phyloP scores from a whole-genome alignment of 2,113 vertebrate genomes.

The Morone saxatilis region DNA sequence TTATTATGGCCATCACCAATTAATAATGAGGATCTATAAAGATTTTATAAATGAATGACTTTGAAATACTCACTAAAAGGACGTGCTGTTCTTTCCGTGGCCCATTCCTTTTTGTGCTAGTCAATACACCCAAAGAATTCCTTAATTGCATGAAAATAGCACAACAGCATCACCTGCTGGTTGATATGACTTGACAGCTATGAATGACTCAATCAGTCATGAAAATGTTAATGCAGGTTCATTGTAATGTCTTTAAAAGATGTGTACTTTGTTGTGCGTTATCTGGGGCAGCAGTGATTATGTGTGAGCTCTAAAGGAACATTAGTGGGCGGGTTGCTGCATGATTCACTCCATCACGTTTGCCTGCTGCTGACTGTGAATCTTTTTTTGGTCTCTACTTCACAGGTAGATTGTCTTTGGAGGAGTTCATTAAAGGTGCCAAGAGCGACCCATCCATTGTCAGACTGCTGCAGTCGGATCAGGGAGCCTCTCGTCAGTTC shows the following conservation, averaged over 20 bases:
- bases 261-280: not conserved
- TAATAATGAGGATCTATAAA: not conserved
- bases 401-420: slow-evolving; percentile 93
- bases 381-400: slow-evolving; percentile 6
- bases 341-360: not conserved
- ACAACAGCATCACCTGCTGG: slow-evolving; percentile 49
- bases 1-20: not conserved
- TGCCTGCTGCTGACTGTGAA: not conserved
- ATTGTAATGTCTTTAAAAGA: not conserved
- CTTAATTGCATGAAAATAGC: not conserved
- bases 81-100: not conserved
- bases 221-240: not conserved
- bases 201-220: not conserved
- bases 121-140: not conserved
- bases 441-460: slow-evolving; percentile 98
- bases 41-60: not conserved
- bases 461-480: slow-evolving; percentile 95
- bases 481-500: slow-evolving; percentile 91
- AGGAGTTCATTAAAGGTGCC: slow-evolving; percentile 98
- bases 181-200: not conserved
- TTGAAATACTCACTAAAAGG: not conserved
- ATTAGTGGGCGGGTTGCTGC: not conserved
- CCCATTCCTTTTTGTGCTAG: not conserved
- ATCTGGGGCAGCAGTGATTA: not conserved
- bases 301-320: not conserved